Base-by-base conservation (phyloP, 2,888 invertebrate species). In the Agrochola macilenta region DNA sequence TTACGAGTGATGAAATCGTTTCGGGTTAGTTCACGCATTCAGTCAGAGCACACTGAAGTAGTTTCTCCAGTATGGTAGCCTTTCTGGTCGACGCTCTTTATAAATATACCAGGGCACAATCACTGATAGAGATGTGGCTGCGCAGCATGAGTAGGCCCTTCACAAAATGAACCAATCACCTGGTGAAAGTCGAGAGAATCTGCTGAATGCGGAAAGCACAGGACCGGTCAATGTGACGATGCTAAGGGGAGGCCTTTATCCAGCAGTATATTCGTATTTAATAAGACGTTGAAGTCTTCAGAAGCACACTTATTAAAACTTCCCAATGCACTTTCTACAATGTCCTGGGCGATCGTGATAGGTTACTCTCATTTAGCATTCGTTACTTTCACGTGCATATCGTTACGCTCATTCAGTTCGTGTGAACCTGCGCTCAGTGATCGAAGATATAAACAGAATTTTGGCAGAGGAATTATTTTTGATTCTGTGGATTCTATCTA, bases 311-410 rank as follows among this genome's bases (percentile, higher is more conserved):
- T 63, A 58, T 69, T 65, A 69, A 69, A 73, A 49, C 17, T 26
- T 60, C 68, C n/a, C 39, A 35, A 14, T 23, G 63, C 17, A 83
- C 85, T 85, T 83, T 84, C 83, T 69, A 84, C 17, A 74, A 54
- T 73, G 79, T 85, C 86, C 78, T 78, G 85, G 58, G 26, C 20
- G 60, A 69, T 87, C 87, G 88, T 87, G 88, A 87, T 85, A 87
- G 87, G 87, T 86, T 79, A 87, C 54, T 69, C 69, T 84, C 76
- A 77, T 73, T 74, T 65, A 76, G 30, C 52, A 74, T 65, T 72
- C 71, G 35, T 63, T 69, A 86, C 87, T 81, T 88, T 87, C 87
- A 81, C 87, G 84, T 75, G 88, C 84, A 86, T 87, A 81, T 77
- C 69, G 72, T 84, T 72, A 74, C 60, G 52, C 76, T 78, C 63